Percentiles rank a stretch among this genome's conserved stretches.
Evolutionary conservation across 2,888 invertebrate genomes (phyloP).

Genomic region (Caenorhabditis sp.): DNA sequence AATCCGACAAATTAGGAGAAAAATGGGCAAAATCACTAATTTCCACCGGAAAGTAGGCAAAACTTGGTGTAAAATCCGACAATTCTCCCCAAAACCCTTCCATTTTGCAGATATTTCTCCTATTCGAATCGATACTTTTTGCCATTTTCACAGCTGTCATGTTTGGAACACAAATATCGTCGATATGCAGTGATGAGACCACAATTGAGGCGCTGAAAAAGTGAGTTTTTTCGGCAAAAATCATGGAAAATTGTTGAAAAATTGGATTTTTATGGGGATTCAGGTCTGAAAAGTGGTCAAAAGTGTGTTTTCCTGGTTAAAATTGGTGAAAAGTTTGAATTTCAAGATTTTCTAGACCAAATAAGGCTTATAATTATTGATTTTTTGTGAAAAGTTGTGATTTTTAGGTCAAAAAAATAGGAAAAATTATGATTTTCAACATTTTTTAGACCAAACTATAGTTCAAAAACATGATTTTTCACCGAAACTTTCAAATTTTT

Average conservation of each 20-base stretch:
- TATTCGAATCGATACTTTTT: constrained; percentile 92
- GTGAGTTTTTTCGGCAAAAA: constrained; percentile 7
- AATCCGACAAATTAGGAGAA: too few species aligned
- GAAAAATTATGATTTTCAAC: too few species aligned
- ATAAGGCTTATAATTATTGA: neutral
- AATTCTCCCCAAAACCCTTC: too few species aligned
- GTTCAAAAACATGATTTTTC: neutral
- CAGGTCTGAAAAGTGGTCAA: neutral
- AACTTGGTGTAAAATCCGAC: too few species aligned
- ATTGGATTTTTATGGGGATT: neutral
- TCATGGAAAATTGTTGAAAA: too few species aligned
- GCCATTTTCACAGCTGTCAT: constrained; percentile 97
- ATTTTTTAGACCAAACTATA: too few species aligned
- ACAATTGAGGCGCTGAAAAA: constrained; percentile 72
- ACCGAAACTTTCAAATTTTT: too few species aligned
- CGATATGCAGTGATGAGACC: constrained; percentile 98
- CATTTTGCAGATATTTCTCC: constrained; percentile 78
- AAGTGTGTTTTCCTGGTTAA: too few species aligned
- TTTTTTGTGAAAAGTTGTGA: neutral
- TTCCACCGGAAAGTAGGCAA: too few species aligned
- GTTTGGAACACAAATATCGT: constrained; percentile 90
- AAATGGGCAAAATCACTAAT: too few species aligned
- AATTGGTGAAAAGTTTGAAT: too few species aligned
- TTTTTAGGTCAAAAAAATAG: neutral
- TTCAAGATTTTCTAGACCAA: too few species aligned